Percentiles rank a stretch among this genome's conserved stretches.
phyloP scores from a whole-genome alignment of 2,888 invertebrate genomes.

The Ochlodes sylvanus region DNA sequence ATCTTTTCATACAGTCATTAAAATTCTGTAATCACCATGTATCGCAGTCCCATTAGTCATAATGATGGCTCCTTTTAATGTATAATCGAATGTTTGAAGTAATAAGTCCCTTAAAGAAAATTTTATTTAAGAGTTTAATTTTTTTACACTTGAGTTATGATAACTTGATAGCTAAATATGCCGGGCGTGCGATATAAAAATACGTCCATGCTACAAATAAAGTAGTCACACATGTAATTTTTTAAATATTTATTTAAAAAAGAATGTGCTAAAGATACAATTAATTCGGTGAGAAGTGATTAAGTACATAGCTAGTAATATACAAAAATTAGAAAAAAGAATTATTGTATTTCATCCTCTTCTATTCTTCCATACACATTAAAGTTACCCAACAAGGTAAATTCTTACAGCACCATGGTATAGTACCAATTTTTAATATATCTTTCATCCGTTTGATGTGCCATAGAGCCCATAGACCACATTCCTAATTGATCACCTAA shows the following conservation, averaged over 20 bases:
- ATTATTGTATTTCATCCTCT: constrained; percentile 23
- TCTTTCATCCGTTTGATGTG: constrained; percentile 17
- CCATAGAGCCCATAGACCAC: constrained; percentile 6
- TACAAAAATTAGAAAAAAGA: constrained; percentile 39
- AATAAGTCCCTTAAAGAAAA: too few species aligned
- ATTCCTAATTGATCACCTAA: constrained; percentile 1
- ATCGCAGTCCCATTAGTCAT: too few species aligned
- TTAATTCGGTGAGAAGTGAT: constrained; percentile 81
- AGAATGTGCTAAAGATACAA: constrained; percentile 60
- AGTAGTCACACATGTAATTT: background rate
- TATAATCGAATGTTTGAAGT: too few species aligned
- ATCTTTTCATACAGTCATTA: too few species aligned
- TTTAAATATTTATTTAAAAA: constrained; percentile 47
- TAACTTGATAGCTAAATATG: too few species aligned
- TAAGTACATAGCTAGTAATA: constrained; percentile 52
- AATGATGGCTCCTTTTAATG: too few species aligned
- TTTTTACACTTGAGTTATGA: too few species aligned
- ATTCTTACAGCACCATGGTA: constrained; percentile 42
- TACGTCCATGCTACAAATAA: too few species aligned
- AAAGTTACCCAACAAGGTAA: constrained; percentile 30
- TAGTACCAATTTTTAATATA: constrained; percentile 45
- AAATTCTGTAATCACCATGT: too few species aligned
- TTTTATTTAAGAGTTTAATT: too few species aligned
- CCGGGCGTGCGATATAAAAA: too few species aligned
- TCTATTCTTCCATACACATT: constrained; percentile 23